Base-by-base conservation (phyloP, 2,797 vertebrate genomes). In the Thunnus albacares region DNA sequence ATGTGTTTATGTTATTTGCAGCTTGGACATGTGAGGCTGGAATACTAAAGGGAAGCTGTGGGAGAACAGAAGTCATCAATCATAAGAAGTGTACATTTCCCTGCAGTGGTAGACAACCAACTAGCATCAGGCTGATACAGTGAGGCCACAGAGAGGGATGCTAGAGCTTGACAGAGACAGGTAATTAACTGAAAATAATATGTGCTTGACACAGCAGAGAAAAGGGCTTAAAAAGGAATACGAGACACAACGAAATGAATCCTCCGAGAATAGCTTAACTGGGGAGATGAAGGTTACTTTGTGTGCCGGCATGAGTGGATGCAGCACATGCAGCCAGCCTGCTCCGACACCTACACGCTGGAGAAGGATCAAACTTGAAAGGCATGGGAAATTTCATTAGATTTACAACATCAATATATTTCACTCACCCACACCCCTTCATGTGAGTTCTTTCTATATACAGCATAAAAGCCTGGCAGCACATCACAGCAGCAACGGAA, bases 171-270 rank as follows among this genome's bases (percentile, higher is more conserved):
- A 87, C 82, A 87, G 68, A 86, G 86, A 88, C 77, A 87, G 85
- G 86, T 91, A 91, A 93, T 93, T 92, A 94, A 89, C 83, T 87
- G 86, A 89, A 92, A 90, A 92, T 90, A 92, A 90, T 82, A 88
- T 82, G 85, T 86, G 71, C 86, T 86, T 87, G 79, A 91, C 86
- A 87, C 81, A 65, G 84, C 63, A 69, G 24, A 79, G 75, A 33
- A 81, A 71, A 45, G 20, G 57, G 64, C 35, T 74, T 52, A 47
- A 68, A 79, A 62, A 58, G 53, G 68, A 82, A 81, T 9, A 52
- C 55, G 59, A 87, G 61, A 79, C 35, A 58, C 73, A 71, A 75
- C 15, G 24, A 33, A 83, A 75, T 61, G 55, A 85, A 87, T 62
- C 76, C 71, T 86, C 71, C 0, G 65, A 81, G 84, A 91, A 85